phyloP scores from a whole-genome alignment of 2,797 vertebrate genomes.

The Oophaga sylvatica region DNA sequence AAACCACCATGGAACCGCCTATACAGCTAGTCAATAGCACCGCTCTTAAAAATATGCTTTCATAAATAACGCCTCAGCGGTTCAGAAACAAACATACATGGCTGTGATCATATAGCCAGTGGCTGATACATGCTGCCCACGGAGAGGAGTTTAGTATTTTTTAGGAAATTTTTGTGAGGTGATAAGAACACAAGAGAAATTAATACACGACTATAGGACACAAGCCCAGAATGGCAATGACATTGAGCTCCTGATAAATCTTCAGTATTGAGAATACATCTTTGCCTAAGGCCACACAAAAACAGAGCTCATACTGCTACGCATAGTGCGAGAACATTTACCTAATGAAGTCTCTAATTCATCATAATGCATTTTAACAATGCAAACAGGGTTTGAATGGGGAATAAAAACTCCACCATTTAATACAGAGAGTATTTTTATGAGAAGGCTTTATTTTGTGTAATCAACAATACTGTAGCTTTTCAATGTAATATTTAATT shows the following conservation, averaged over 20 bases:
- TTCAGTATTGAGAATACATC: neutral
- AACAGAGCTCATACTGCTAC: conserved; percentile 20
- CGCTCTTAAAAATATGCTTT: neutral
- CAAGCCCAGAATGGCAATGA: neutral
- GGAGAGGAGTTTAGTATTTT: neutral
- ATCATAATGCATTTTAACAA: conserved; percentile 36
- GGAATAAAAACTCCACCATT: conserved; percentile 19
- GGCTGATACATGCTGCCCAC: too few species aligned
- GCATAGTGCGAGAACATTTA: conserved; percentile 27
- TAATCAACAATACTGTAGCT: conserved; percentile 41
- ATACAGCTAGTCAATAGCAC: neutral
- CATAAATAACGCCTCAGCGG: too few species aligned
- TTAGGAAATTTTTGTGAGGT: neutral
- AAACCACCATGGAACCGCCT: too few species aligned
- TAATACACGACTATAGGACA: too few species aligned
- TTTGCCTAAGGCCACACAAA: conserved; percentile 17
- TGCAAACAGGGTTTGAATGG: neutral
- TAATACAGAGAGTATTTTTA: conserved; percentile 38
- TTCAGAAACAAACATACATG: too few species aligned
- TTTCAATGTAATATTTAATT: conserved; percentile 55
- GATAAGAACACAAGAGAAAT: neutral
- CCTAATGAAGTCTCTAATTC: conserved; percentile 50
- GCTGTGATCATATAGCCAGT: too few species aligned
- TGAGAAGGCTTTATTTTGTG: conserved; percentile 47
- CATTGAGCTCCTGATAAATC: conserved; percentile 1